A percentile compares a stretch with the other conserved stretches of the same genome.
Evolutionary conservation across 2,888 invertebrate genomes (phyloP).

Genomic region (Acanthosoma haemorrhoidale): DNA sequence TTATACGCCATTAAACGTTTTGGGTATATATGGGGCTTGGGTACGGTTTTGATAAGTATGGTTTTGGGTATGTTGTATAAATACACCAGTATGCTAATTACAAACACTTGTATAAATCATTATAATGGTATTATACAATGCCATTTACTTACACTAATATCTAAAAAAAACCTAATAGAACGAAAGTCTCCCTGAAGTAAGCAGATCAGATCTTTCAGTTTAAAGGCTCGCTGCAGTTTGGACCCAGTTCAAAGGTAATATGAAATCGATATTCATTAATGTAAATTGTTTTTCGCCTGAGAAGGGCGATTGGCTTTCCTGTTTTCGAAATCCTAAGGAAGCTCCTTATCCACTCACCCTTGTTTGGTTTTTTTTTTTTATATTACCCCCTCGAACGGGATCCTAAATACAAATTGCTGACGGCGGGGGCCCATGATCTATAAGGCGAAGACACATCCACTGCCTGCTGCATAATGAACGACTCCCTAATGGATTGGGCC

Average conservation of each 20-base stretch:
- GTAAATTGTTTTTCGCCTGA: not conserved
- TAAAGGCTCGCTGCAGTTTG: not conserved
- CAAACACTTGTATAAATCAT: too few relatives aligned
- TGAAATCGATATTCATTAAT: constrained; percentile 14
- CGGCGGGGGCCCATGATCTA: not conserved
- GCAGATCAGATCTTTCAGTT: not conserved
- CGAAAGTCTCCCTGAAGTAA: not conserved
- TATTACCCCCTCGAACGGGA: not conserved
- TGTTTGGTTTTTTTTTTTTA: constrained; percentile 14
- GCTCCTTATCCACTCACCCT: not conserved
- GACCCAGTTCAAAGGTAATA: constrained; percentile 1
- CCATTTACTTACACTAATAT: too few relatives aligned
- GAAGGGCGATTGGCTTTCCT: not conserved
- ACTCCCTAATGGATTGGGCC: constrained; percentile 17
- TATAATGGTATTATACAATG: too few relatives aligned
- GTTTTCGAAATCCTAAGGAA: not conserved
- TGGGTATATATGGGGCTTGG: too few relatives aligned
- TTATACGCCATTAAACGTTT: too few relatives aligned
- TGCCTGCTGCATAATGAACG: constrained; percentile 24
- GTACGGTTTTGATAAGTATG: too few relatives aligned
- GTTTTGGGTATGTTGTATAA: too few relatives aligned
- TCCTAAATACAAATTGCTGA: constrained; percentile 17
- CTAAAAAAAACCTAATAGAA: too few relatives aligned
- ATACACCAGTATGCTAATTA: too few relatives aligned
- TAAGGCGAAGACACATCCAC: constrained; percentile 21